Conservation (phyloP, 2,888 invertebrate species). For the Ormyrus pomaceus region DNA sequence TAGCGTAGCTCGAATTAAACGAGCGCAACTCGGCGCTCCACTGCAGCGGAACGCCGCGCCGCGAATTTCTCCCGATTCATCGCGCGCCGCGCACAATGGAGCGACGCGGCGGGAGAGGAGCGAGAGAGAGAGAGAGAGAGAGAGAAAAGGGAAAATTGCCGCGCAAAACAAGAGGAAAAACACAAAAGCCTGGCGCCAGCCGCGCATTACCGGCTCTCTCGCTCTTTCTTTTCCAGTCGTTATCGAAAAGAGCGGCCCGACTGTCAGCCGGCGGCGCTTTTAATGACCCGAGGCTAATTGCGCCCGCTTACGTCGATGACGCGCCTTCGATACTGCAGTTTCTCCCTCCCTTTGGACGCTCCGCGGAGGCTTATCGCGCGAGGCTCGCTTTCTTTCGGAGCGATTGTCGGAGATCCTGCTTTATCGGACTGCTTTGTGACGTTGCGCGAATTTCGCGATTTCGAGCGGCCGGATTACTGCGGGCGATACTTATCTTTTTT, state of each 20-base stretch:
- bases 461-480: too few relatives aligned
- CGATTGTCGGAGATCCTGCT: too few relatives aligned
- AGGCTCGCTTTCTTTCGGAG: too few relatives aligned
- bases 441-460: too few relatives aligned
- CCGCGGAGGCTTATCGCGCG: too few relatives aligned
- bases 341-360: too few relatives aligned
- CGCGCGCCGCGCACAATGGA: constrained; percentile 9
- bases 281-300: constrained; percentile 59
- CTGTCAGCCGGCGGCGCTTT: constrained; percentile 6
- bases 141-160: constrained; percentile 5
- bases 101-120: neutral
- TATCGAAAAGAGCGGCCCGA: constrained; percentile 7
- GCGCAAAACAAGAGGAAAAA: neutral
- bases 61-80: constrained; percentile 34
- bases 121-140: neutral
- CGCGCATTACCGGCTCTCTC: neutral
- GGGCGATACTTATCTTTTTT: too few relatives aligned
- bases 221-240: neutral
- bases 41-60: neutral
- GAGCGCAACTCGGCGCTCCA: neutral
- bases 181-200: constrained; percentile 18
- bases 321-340: neutral
- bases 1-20: too few relatives aligned
- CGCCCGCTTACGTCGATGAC: constrained; percentile 56
- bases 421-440: too few relatives aligned